Base-by-base conservation (phyloP, 2,797 vertebrate genomes). In the Centroberyx gerrardi region DNA sequence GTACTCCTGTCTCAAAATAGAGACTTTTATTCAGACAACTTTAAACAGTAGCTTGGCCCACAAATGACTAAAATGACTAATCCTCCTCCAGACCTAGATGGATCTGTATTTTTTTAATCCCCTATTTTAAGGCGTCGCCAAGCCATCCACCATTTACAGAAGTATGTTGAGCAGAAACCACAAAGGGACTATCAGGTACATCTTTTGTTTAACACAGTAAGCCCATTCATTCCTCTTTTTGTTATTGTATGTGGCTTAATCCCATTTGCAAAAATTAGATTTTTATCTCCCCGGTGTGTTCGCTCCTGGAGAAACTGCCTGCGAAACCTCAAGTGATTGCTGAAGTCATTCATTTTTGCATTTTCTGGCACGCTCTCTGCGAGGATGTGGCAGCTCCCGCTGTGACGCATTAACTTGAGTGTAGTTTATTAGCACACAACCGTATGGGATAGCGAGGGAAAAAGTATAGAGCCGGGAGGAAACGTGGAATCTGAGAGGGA, bases 201-300 rank as follows among this genome's bases (percentile, higher is more conserved):
- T 91, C 82, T 91, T 90, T 87, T 90, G 76, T 88, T 87, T 63
- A 81, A 86, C 61, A 91, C 82, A 90, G 68, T 90, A 31, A 86
- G 75, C 18, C 86, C 65, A 82, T 92, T 91, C 82, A 91, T 88
- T 80, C 70, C 61, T 74, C 55, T 81, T 85, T 80, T 74, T 92
- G 87, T 90, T 89, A 87, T 87, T 90, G 64, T 88, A 89, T 72
- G 71, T 54, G 68, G 63, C 59, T 78, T 89, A 87, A 92, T 92
- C 87, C 86, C 86, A 89, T 93, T 93, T 92, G 68, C 58, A 84
- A 86, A 87, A 91, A 85, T 81, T 70, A 0, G 78, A 91, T 93
- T 88, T 89, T 83, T 80, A 90, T 92, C 85, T 87, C 77, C 61
- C 75, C 2, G 22, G 80, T 79, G 88, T 81, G 80, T 80, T 72